phyloP scores from a whole-genome alignment of 1,140 invertebrate genomes.

The Bombus waltoni region DNA sequence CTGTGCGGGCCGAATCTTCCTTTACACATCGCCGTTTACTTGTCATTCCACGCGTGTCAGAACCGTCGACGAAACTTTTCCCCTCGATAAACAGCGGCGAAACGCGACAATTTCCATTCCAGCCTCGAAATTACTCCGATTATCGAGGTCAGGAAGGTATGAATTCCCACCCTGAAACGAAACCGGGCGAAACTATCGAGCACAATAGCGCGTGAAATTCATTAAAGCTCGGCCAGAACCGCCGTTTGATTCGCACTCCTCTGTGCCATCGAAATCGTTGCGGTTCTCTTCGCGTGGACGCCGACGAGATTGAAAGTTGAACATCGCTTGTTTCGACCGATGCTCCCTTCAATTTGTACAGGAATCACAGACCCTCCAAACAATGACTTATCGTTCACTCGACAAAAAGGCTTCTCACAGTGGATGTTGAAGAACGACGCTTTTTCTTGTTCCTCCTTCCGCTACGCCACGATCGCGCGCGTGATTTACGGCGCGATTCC shows the following conservation, averaged over 20 bases:
- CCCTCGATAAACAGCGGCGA: neutral
- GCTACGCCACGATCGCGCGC: too few relatives aligned
- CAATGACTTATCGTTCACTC: neutral
- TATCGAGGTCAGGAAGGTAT: too few relatives aligned
- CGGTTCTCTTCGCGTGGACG: neutral
- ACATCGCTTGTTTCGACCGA: neutral
- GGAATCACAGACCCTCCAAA: neutral
- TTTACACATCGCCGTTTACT: too few relatives aligned
- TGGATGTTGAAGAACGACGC: neutral
- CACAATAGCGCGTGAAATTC: slow-evolving; percentile 43
- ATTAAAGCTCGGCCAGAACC: neutral
- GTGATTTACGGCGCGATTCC: neutral
- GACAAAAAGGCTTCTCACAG: neutral
- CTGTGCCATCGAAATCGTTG: slow-evolving; percentile 33
- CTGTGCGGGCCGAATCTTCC: neutral
- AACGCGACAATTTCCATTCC: slow-evolving; percentile 5
- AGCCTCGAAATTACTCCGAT: neutral
- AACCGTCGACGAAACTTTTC: neutral
- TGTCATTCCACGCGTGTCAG: neutral
- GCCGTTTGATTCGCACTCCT: slow-evolving; percentile 3
- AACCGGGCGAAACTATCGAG: neutral
- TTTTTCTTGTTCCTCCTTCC: neutral
- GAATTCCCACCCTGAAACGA: neutral
- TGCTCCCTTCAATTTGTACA: neutral
- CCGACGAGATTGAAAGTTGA: slow-evolving; percentile 21